These are phyloP conservation scores for Anticlea derivata DNA, from an alignment of 2,888 invertebrate genomes.

Conservation along the genomic window DNA sequence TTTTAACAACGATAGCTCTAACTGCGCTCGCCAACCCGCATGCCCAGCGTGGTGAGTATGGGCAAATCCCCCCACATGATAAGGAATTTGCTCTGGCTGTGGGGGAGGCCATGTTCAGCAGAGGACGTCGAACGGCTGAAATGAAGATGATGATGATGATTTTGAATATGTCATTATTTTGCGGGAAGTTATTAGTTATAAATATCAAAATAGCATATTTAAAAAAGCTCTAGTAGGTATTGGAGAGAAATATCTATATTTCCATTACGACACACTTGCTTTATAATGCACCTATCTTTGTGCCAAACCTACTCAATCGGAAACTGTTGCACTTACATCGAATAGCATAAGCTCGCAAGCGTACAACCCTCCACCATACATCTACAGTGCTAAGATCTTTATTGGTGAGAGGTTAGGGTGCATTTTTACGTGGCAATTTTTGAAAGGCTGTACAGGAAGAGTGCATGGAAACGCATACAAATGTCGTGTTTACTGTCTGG, in stretches of 20 bases:
- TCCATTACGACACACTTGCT: neutral
- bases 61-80: too few species aligned
- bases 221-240: too few species aligned
- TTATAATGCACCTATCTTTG: conserved; percentile 12
- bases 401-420: conserved; percentile 34
- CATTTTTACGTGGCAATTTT: conserved; percentile 36
- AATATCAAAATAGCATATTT: too few species aligned
- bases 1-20: too few species aligned
- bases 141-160: too few species aligned
- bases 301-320: conserved; percentile 23
- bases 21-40: too few species aligned
- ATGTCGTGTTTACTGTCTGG: conserved; percentile 56
- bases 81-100: too few species aligned
- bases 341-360: conserved; percentile 1
- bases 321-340: conserved; percentile 26
- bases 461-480: conserved; percentile 56
- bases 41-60: too few species aligned
- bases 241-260: conserved; percentile 12
- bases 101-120: too few species aligned
- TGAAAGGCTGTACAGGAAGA: conserved; percentile 29
- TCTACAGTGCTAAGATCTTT: conserved; percentile 21
- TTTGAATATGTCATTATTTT: too few species aligned
- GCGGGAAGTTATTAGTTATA: too few species aligned
- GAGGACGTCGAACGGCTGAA: too few species aligned
- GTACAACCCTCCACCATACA: neutral